Conservation (phyloP, 1,140 invertebrate genomes). For the Homarus americanus region DNA sequence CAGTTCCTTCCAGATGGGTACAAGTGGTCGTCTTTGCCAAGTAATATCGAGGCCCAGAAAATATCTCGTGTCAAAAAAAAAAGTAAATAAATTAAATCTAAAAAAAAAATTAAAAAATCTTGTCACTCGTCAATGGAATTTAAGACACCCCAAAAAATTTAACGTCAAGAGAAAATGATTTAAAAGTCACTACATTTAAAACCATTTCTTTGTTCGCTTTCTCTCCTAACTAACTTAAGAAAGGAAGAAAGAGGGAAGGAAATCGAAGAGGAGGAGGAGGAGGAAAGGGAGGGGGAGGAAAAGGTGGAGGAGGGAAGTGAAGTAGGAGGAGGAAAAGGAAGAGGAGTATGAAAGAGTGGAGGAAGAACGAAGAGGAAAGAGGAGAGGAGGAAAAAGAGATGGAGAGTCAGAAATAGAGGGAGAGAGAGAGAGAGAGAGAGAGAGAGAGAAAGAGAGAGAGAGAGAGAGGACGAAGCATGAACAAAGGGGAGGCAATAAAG, state of each 20-base stretch:
- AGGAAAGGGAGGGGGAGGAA: background rate
- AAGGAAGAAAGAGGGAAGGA: background rate
- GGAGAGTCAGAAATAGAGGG: background rate
- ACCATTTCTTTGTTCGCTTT: background rate
- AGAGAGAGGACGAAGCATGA: background rate
- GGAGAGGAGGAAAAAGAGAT: too few species aligned
- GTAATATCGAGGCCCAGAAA: constrained; percentile 2
- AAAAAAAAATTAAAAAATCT: too few species aligned
- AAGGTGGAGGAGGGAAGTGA: background rate
- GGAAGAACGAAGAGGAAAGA: background rate
- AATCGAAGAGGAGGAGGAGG: background rate
- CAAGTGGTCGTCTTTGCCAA: constrained; percentile 11
- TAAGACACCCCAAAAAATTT: background rate
- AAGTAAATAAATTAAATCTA: too few species aligned
- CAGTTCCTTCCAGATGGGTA: background rate
- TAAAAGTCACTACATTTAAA: background rate
- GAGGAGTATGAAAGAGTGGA: background rate
- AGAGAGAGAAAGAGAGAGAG: constrained; percentile 9
- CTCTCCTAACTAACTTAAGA: background rate
- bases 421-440: constrained; percentile 20
- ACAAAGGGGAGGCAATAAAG: background rate
- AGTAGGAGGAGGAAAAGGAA: background rate
- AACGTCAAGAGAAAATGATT: background rate
- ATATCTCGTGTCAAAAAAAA: too few species aligned
- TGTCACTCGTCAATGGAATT: background rate